Evolutionary conservation across 30 jellyfish, hydroid and myxozoan genomes (phyloP).

Genomic region (Rhopilema esculentum): DNA sequence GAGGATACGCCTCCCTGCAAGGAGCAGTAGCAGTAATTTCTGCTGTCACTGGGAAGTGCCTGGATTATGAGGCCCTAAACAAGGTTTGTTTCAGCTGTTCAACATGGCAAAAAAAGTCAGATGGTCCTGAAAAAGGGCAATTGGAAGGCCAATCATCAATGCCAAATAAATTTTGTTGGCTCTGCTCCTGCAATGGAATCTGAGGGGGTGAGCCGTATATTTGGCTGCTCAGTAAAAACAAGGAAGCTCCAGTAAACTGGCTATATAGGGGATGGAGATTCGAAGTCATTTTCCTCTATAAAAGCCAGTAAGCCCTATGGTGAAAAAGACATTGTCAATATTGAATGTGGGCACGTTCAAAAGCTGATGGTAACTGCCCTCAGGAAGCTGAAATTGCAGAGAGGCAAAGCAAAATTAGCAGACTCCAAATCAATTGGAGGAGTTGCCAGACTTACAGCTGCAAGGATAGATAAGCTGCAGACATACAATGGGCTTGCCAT

Average conservation of each 20-base stretch:
- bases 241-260: slow-evolving; percentile 43
- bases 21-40: slow-evolving; percentile 61
- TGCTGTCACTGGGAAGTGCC: slow-evolving; percentile 22
- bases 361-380: slow-evolving; percentile 46
- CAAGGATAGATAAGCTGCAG: slow-evolving; percentile 33
- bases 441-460: no score
- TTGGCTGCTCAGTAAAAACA: slow-evolving; percentile 9
- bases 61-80: slow-evolving; percentile 30
- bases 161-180: slow-evolving; percentile 32
- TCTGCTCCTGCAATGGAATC: slow-evolving; percentile 62
- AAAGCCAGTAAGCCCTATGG: slow-evolving; percentile 21
- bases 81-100: slow-evolving; percentile 13
- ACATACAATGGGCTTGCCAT: slow-evolving; percentile 36
- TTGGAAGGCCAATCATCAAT: slow-evolving; percentile 41
- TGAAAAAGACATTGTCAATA: slow-evolving; percentile 8
- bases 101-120: background rate
- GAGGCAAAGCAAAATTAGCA: background rate
- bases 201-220: slow-evolving; percentile 43
- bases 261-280: slow-evolving; percentile 32
- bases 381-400: slow-evolving; percentile 12
- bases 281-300: slow-evolving; percentile 22
- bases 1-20: slow-evolving; percentile 46
- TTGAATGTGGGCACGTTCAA: slow-evolving; percentile 44
- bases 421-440: slow-evolving; percentile 58
- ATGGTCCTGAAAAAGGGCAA: slow-evolving; percentile 13